phyloP scores from a whole-genome alignment of 2,797 vertebrate species.

The Xiphorhynchus erythropygius region DNA sequence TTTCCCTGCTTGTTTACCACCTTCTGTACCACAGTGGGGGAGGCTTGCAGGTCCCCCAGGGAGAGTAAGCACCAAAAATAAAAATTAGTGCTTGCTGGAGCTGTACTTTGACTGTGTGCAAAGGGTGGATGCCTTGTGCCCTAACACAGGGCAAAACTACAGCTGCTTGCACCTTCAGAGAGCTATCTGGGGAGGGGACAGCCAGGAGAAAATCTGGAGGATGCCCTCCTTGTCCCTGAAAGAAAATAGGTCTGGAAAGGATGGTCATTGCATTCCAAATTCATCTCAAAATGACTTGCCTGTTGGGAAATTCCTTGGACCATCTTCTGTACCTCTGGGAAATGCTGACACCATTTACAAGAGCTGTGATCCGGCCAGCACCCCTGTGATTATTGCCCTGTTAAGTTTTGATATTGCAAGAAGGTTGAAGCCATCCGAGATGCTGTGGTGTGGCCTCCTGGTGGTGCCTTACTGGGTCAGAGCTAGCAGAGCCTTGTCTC shows the following conservation, averaged over 20 bases:
- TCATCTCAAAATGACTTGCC: background rate
- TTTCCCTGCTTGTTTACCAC: background rate
- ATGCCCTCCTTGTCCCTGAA: background rate
- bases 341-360: background rate
- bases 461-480: background rate
- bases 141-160: background rate
- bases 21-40: background rate
- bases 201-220: background rate
- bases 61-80: background rate
- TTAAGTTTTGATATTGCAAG: background rate
- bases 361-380: background rate
- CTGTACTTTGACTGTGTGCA: background rate
- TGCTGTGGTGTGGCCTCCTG: background rate
- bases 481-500: background rate
- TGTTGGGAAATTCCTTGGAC: background rate
- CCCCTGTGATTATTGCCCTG: background rate
- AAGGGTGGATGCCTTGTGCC: background rate
- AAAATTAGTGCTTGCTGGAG: background rate
- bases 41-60: background rate
- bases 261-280: background rate
- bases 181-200: accelerated
- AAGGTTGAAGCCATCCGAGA: background rate
- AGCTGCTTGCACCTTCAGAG: background rate
- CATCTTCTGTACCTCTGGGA: background rate
- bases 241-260: background rate